phyloP scores from a whole-genome alignment of 2,797 vertebrate species.

The Calcarius lapponicus region DNA sequence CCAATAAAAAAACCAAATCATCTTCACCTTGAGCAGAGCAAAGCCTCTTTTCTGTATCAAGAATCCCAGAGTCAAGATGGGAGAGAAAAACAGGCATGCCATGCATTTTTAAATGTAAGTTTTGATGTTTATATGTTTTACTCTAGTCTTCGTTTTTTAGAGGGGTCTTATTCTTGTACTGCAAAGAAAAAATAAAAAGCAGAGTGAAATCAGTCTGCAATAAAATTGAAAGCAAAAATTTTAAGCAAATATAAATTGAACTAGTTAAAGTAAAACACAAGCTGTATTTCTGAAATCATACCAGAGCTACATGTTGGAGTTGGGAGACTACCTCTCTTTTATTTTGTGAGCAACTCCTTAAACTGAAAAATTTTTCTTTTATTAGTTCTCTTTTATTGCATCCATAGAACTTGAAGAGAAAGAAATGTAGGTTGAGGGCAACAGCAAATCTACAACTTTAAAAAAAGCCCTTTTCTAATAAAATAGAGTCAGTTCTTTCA shows the following conservation, averaged over 20 bases:
- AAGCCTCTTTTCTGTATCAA: background rate
- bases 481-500: background rate
- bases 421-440: background rate
- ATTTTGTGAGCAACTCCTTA: background rate
- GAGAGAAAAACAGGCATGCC: background rate
- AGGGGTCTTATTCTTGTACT: background rate
- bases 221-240: background rate
- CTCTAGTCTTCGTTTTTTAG: background rate
- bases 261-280: background rate
- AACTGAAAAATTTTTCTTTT: background rate
- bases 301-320: background rate
- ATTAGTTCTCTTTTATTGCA: background rate
- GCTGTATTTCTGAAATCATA: background rate
- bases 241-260: background rate
- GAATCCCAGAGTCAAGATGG: background rate
- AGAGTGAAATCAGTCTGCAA: background rate
- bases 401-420: background rate
- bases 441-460: background rate
- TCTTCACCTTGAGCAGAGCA: background rate
- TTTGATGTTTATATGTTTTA: background rate
- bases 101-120: rapidly evolving
- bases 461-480: background rate
- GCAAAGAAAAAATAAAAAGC: background rate
- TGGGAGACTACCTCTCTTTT: background rate
- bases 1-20: rapidly evolving